Percentiles rank a stretch among this genome's conserved stretches.
Conservation (phyloP, 2,888 invertebrate genomes). For the Drosophila seclusa region DNA sequence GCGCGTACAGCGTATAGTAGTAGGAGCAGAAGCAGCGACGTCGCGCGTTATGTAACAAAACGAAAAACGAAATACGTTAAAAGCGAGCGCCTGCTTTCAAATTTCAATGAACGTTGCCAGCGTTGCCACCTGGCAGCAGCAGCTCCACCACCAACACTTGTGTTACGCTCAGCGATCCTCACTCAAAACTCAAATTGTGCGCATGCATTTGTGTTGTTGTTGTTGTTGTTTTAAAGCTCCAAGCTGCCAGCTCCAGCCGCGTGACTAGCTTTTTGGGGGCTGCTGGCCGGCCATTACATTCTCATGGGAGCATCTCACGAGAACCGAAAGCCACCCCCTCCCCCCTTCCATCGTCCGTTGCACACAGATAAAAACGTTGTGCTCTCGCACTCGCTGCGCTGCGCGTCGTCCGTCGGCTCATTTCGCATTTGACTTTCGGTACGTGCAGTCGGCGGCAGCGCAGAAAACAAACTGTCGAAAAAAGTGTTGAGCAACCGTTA, state of each 20-base stretch:
- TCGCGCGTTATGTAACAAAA: constrained; percentile 62
- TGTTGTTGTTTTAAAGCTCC: constrained; percentile 21
- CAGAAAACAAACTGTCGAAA: constrained; percentile 41
- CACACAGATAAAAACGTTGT: constrained; percentile 55
- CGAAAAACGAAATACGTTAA: constrained; percentile 54
- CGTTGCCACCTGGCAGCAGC: constrained; percentile 63
- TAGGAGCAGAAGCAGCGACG: constrained; percentile 22
- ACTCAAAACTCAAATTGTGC: constrained; percentile 19
- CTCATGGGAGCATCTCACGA: constrained; percentile 53
- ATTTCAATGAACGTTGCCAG: constrained; percentile 42
- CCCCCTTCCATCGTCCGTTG: constrained; percentile 27
- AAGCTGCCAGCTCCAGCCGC: constrained; percentile 43
- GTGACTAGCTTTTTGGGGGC: constrained; percentile 64
- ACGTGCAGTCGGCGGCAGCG: constrained; percentile 64
- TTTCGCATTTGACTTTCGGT: constrained; percentile 79
- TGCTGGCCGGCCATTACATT: constrained; percentile 53
- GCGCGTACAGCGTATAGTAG: constrained; percentile 43
- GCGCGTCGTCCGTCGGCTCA: constrained; percentile 48
- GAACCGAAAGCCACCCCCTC: constrained; percentile 31
- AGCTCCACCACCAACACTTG: constrained; percentile 53
- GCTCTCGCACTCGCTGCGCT: constrained; percentile 45
- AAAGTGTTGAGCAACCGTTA: constrained; percentile 31
- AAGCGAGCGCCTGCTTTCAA: constrained; percentile 59
- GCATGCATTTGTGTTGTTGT: not conserved
- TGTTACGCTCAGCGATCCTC: constrained; percentile 64